Percentiles rank a stretch among this genome's conserved stretches.
Conservation (phyloP, 92 coral and sea anemone genomes). For the Porites divaricata region DNA sequence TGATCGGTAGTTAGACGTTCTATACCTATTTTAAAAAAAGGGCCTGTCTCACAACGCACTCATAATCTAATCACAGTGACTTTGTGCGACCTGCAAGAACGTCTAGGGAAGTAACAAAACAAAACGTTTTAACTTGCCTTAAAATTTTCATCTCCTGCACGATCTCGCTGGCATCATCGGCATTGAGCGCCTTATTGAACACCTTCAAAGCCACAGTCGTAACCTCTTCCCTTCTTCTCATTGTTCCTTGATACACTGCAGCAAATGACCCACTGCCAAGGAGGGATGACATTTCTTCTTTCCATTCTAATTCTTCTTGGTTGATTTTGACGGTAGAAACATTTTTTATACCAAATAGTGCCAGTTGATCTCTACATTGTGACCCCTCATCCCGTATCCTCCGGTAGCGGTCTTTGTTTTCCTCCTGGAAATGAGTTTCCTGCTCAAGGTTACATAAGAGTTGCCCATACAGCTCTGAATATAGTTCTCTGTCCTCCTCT, state of each 20-base stretch:
- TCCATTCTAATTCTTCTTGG: slow-evolving; percentile 32
- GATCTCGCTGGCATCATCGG: not conserved
- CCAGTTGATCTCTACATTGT: not conserved
- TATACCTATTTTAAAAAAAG: too few species aligned
- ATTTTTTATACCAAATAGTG: slow-evolving; percentile 21
- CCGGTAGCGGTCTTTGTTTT: not conserved
- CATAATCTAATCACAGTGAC: not conserved
- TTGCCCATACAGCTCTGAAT: not conserved
- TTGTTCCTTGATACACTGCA: slow-evolving; percentile 40
- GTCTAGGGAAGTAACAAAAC: not conserved
- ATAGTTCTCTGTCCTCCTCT: slow-evolving; percentile 3
- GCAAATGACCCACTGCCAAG: slow-evolving; percentile 42
- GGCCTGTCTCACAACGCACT: not conserved
- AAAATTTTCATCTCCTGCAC: slow-evolving; percentile 11
- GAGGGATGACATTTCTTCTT: slow-evolving; percentile 2
- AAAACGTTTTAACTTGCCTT: slow-evolving; percentile 9
- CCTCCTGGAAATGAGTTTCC: not conserved
- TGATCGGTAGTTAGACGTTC: too few species aligned
- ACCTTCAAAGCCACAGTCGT: slow-evolving; percentile 36
- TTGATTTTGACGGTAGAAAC: not conserved
- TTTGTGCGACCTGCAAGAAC: not conserved
- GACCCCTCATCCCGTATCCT: not conserved
- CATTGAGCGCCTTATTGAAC: not conserved
- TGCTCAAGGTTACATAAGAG: not conserved
- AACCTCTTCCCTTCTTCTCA: not conserved